Evolutionary conservation across 2,113 vertebrate species (phyloP), one percentile per base, ranked within the genome.

Genomic region (Paracyprichromis sp.): DNA sequence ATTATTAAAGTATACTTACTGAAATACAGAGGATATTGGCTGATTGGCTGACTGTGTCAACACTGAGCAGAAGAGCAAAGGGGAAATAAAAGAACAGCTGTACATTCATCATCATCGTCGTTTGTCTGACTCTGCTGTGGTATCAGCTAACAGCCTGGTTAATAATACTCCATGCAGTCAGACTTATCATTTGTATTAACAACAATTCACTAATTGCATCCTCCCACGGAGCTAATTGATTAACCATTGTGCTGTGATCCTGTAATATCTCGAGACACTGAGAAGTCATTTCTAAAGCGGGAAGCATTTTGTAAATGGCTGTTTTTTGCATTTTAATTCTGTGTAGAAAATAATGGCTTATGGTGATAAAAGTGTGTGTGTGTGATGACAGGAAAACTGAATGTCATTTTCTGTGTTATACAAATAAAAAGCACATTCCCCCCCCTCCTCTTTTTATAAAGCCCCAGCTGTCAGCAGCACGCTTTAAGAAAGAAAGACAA

Each of bases 161-260:
- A 87, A 86, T 86, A 38, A n/a, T 24, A 9, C 53, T 81, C 47
- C 56, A 80, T 61, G 88, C 87, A 88, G 83, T 86, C 83, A 85
- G 86, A 87, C 13, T 40, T 78, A 82, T 83, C 71, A 13, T 53
- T 79, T 80, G 80, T 89, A 89, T 86, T 88, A 88, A 86, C 87
- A 84, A 40, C 78, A 56, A 76, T 88, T 73, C 71, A 5, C 87
- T 92, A 93, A 93, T 93, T 92, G 89, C 78, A 69, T 91, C 88
- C 81, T 91, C 84, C 86, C 86, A 21, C 66, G n/a, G 86, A 91
- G 88, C 80, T 87, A 84, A 91, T 93, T 86, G 40, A 90, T 88
- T 89, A 73, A 86, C 53, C 45, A 21, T 88, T 90, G 86, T 86
- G 84, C 80, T 81, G 80, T 86, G 84, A 88, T 87, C 76, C 83